phyloP scores from a whole-genome alignment of 2,113 vertebrate genomes.

The Furnarius figulus region DNA sequence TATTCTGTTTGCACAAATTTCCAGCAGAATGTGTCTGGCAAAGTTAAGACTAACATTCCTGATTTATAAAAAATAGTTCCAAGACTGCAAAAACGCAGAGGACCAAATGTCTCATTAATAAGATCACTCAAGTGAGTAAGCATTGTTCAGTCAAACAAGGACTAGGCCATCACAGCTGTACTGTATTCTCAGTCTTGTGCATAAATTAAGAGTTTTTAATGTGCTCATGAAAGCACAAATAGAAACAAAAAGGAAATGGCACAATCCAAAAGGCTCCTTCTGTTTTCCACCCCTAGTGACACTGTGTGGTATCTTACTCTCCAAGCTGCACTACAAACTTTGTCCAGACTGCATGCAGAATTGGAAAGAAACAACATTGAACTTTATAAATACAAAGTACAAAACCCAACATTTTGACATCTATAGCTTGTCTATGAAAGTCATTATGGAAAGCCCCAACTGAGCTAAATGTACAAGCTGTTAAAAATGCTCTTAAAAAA shows the following conservation, averaged over 20 bases:
- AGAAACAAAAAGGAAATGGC: background rate
- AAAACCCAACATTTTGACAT: slow-evolving; percentile 64
- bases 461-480: slow-evolving; percentile 38
- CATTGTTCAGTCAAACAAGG: background rate
- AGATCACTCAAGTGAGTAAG: background rate
- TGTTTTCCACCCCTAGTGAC: slow-evolving; percentile 22
- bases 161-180: background rate
- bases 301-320: background rate
- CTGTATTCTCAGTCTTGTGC: background rate
- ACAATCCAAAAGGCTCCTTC: slow-evolving; percentile 28
- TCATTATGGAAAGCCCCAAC: slow-evolving; percentile 45
- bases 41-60: slow-evolving; percentile 11
- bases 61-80: slow-evolving; percentile 10
- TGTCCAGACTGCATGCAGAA: slow-evolving; percentile 16
- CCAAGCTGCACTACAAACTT: slow-evolving; percentile 24
- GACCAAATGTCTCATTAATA: background rate
- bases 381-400: background rate
- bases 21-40: slow-evolving; percentile 23
- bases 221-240: background rate
- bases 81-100: background rate
- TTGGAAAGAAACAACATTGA: background rate
- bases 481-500: slow-evolving; percentile 12
- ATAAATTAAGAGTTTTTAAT: background rate
- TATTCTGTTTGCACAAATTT: slow-evolving; percentile 40
- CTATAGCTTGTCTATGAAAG: slow-evolving; percentile 24